Evolutionary conservation across 2,113 vertebrate species (phyloP).

Genomic region (Trichechus manatus): DNA sequence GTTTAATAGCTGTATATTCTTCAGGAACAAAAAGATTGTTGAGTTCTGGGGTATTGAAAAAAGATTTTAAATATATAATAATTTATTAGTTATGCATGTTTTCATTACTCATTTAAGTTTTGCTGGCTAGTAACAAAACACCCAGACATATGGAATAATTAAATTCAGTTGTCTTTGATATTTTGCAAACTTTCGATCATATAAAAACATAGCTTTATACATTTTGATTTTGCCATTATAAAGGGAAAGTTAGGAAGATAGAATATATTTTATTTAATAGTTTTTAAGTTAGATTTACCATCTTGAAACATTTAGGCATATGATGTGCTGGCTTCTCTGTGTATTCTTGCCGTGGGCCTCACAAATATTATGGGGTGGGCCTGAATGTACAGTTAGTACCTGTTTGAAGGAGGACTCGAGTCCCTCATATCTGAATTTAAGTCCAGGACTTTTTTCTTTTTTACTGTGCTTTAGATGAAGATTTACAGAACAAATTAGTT

Average conservation of each 20-base stretch:
- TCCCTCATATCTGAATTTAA: neutral
- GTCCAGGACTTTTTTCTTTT: neutral
- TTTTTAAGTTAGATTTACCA: conserved; percentile 30
- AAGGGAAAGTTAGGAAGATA: no score
- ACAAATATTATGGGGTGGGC: no score
- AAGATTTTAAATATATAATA: neutral
- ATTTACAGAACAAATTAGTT: no score
- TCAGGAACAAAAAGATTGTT: neutral
- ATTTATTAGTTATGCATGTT: neutral
- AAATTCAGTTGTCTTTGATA: neutral
- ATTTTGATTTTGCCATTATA: no score
- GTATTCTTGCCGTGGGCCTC: neutral
- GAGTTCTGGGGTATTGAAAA: neutral
- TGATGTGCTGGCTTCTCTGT: neutral
- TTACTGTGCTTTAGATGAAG: no score
- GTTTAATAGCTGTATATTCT: neutral
- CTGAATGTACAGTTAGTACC: neutral
- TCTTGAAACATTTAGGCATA: neutral
- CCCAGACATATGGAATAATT: neutral
- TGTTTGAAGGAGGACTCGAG: neutral
- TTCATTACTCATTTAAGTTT: neutral
- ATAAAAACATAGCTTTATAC: no score
- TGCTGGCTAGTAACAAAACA: neutral
- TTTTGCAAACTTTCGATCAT: neutral
- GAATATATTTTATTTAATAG: neutral